Percentiles rank a stretch among this genome's conserved stretches.
These are phyloP conservation scores for Lymantria monacha DNA, from an alignment of 2,888 invertebrate species.

Conservation along the genomic window DNA sequence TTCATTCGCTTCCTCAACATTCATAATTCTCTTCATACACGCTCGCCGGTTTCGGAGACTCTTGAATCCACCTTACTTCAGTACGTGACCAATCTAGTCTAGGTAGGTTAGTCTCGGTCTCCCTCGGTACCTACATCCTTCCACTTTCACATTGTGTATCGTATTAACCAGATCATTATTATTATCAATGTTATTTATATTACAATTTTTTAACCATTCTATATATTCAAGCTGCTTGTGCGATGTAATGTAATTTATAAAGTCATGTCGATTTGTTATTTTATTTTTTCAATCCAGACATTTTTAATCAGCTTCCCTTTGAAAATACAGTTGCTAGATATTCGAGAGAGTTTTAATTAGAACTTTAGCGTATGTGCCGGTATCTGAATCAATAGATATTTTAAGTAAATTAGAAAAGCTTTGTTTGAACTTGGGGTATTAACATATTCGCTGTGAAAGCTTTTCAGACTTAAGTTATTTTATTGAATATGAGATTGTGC, in stretches of 20 bases:
- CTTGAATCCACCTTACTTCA: too few relatives aligned
- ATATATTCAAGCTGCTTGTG: not conserved
- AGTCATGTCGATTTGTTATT: not conserved
- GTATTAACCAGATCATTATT: too few relatives aligned
- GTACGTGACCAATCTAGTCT: too few relatives aligned
- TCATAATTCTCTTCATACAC: too few relatives aligned
- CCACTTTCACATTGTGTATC: too few relatives aligned
- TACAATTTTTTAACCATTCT: too few relatives aligned
- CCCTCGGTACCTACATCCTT: too few relatives aligned
- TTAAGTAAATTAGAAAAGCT: constrained; percentile 9
- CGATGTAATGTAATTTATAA: constrained; percentile 4
- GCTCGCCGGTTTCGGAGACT: too few relatives aligned
- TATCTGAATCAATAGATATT: constrained; percentile 14
- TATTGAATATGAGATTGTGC: not conserved
- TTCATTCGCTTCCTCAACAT: too few relatives aligned
- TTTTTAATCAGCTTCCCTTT: constrained; percentile 63
- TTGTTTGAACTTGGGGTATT: constrained; percentile 6
- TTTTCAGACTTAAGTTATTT: not conserved
- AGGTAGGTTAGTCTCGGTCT: too few relatives aligned
- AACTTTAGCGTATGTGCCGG: constrained; percentile 23
- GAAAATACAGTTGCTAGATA: constrained; percentile 50
- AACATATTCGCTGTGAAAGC: constrained; percentile 1
- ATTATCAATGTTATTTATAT: too few relatives aligned
- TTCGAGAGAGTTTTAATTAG: constrained; percentile 41
- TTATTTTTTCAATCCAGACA: constrained; percentile 31